These are phyloP conservation scores for Pelodiscus sinensis DNA, from an alignment of 2,113 vertebrate species.

Conservation along the genomic window DNA sequence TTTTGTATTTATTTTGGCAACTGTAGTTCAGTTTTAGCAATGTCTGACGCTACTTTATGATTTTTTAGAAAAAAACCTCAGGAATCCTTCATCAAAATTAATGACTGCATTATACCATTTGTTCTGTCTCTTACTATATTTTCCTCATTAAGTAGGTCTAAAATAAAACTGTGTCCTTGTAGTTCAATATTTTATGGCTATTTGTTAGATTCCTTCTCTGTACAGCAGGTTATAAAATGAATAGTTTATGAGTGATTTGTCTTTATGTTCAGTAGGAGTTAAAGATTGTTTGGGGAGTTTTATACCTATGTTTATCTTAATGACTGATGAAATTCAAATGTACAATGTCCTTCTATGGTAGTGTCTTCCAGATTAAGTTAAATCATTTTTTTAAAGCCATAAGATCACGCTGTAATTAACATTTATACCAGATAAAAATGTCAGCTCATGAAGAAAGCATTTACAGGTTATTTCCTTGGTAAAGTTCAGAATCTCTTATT, in stretches of 20 bases:
- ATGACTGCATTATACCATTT: neutral
- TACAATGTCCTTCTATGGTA: constrained; percentile 40
- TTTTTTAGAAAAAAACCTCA: neutral
- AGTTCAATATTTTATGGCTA: neutral
- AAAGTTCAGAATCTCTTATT: neutral
- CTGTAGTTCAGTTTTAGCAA: neutral
- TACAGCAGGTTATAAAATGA: constrained; percentile 29
- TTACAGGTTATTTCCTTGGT: neutral
- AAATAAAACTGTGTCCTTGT: neutral
- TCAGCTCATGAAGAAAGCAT: neutral
- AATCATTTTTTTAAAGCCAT: constrained; percentile 7
- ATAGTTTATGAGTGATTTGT: constrained; percentile 61
- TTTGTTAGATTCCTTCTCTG: constrained; percentile 29
- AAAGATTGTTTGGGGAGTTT: constrained; percentile 58
- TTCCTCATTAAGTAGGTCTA: neutral
- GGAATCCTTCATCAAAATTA: neutral
- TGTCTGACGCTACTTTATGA: neutral
- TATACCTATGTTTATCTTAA: constrained; percentile 43
- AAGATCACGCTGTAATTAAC: neutral
- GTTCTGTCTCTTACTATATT: neutral
- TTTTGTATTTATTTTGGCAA: neutral
- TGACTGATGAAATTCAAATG: constrained; percentile 45
- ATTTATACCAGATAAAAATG: constrained; percentile 5
- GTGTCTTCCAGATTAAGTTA: neutral
- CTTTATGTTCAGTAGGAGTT: constrained; percentile 48